Percentiles rank a stretch among this genome's conserved stretches.
Evolutionary conservation across 2,113 vertebrate species (phyloP).

Genomic region (Caretta caretta): DNA sequence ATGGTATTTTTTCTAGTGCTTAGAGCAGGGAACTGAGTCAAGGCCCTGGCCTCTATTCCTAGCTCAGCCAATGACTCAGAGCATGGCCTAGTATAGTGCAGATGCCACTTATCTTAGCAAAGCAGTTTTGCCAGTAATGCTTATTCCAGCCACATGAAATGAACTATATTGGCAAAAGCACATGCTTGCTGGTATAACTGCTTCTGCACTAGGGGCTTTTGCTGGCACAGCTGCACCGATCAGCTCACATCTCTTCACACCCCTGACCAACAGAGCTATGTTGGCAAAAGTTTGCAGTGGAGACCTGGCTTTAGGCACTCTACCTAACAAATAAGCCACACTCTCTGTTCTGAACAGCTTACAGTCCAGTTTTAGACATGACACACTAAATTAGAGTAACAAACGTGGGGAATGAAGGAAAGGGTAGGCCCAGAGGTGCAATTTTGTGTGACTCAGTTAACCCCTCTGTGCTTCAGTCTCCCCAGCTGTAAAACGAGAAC

Average conservation of each 20-base stretch:
- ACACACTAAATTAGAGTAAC: not conserved
- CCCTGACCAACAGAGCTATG: rapidly evolving
- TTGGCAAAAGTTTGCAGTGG: not conserved
- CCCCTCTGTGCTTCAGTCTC: not conserved
- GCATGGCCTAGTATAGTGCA: not conserved
- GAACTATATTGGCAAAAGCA: not conserved
- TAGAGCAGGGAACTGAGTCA: not conserved
- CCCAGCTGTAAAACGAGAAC: not conserved
- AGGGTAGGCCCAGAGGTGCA: not conserved
- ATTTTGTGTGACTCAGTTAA: not conserved
- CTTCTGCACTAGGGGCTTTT: not conserved
- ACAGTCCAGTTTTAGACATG: not conserved
- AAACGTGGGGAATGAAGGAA: rapidly evolving
- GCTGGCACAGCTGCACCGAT: not conserved
- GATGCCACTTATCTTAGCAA: not conserved
- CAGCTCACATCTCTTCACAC: not conserved
- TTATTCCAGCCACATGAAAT: not conserved
- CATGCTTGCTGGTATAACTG: not conserved
- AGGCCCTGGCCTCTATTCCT: not conserved
- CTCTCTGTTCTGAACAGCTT: not conserved
- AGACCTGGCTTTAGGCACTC: not conserved
- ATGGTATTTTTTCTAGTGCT: not conserved
- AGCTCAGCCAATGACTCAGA: not conserved
- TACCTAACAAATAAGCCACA: not conserved
- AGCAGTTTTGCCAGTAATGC: not conserved